phyloP scores from a whole-genome alignment of 2,797 vertebrate genomes.

The Aythya fuligula region DNA sequence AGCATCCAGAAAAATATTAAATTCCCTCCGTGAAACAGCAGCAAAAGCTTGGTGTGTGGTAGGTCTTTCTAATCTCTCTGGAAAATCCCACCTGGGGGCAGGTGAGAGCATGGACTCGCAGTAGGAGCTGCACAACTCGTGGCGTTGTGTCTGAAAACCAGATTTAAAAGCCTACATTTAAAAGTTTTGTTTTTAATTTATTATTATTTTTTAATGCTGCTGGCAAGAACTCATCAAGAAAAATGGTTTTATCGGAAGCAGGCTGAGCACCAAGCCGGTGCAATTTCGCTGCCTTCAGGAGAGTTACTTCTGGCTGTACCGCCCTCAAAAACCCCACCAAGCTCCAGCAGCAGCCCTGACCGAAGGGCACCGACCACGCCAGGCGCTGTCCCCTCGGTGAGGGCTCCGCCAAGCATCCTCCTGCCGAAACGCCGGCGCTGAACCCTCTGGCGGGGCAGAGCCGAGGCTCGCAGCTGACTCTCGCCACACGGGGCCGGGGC shows the following conservation, averaged over 20 bases:
- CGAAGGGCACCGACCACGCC: rapidly evolving
- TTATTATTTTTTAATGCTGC: background rate
- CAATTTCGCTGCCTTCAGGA: background rate
- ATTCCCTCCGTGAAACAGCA: background rate
- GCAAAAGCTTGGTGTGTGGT: rapidly evolving
- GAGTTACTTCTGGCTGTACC: background rate
- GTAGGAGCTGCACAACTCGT: rapidly evolving
- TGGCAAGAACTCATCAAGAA: background rate
- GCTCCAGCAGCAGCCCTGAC: rapidly evolving
- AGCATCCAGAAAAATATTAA: background rate
- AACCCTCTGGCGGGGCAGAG: rapidly evolving
- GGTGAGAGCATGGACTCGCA: rapidly evolving
- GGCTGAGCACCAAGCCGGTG: rapidly evolving
- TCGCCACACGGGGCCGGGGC: no score
- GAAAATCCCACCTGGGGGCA: rapidly evolving
- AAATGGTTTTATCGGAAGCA: no score
- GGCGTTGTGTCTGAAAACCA: rapidly evolving
- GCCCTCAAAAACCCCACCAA: rapidly evolving
- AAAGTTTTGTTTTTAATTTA: background rate
- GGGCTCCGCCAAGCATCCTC: no score
- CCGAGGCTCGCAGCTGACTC: no score
- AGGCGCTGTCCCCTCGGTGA: rapidly evolving
- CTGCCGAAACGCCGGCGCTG: background rate
- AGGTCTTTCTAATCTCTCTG: rapidly evolving
- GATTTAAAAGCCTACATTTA: background rate